These are phyloP conservation scores for Neoascia interrupta DNA, from an alignment of 2,888 invertebrate species.

Conservation along the genomic window DNA sequence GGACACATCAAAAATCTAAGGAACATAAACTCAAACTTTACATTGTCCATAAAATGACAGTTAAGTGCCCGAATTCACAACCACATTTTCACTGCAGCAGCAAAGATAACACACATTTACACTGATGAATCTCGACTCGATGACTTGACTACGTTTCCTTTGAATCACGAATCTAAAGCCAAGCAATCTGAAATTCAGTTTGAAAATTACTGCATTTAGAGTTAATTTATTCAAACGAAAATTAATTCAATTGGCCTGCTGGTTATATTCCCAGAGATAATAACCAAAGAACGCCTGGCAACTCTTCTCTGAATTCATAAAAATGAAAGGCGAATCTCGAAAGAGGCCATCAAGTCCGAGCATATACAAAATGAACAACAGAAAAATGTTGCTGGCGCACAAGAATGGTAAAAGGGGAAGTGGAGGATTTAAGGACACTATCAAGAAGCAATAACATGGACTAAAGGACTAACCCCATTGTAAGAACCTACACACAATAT, in stretches of 20 bases:
- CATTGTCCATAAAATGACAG: too few species aligned
- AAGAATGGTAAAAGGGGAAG: constrained; percentile 10
- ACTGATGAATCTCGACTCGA: too few species aligned
- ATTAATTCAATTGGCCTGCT: constrained; percentile 69
- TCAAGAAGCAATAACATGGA: constrained; percentile 67
- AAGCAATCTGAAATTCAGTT: constrained; percentile 62
- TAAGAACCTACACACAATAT: too few species aligned
- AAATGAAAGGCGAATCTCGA: constrained; percentile 41
- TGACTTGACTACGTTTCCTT: too few species aligned
- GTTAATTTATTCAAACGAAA: constrained; percentile 67
- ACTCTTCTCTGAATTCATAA: constrained; percentile 46
- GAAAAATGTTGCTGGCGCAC: neutral
- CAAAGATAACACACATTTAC: too few species aligned
- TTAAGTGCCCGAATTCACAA: too few species aligned
- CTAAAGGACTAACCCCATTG: constrained; percentile 63
- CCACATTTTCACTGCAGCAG: too few species aligned
- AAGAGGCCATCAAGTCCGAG: constrained; percentile 1
- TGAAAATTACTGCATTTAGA: constrained; percentile 53
- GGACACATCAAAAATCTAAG: too few species aligned
- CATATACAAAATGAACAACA: constrained; percentile 8
- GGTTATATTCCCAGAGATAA: constrained; percentile 50
- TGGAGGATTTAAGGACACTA: constrained; percentile 56
- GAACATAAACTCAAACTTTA: too few species aligned
- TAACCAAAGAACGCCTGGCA: constrained; percentile 37
- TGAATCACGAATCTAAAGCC: too few species aligned